A percentile compares a stretch with the other conserved stretches of the same genome.
Evolutionary conservation across 2,113 vertebrate genomes (phyloP).

Genomic region (Plecturocebus donacophilus): DNA sequence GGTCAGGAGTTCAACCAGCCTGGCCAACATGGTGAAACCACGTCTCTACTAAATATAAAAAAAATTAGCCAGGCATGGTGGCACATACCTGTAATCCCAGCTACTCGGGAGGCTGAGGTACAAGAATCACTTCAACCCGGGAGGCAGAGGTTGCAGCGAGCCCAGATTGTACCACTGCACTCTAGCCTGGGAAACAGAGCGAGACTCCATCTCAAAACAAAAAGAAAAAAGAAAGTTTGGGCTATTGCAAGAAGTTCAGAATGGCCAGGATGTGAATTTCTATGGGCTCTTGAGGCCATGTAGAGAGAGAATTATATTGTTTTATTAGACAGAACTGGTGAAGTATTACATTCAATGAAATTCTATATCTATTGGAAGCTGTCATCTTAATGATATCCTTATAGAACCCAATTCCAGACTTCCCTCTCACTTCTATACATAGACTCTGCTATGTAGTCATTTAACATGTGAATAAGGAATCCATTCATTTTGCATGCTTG

Average conservation of each 20-base stretch:
- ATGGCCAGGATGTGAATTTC: neutral
- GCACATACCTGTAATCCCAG: too few relatives aligned
- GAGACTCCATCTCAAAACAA: too few relatives aligned
- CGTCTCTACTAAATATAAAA: too few relatives aligned
- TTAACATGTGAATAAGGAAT: neutral
- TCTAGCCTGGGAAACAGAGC: too few relatives aligned
- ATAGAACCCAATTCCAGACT: neutral
- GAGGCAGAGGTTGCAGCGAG: too few relatives aligned
- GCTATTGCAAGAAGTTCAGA: neutral
- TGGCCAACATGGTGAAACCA: too few relatives aligned
- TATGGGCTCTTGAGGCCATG: neutral
- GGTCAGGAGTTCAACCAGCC: too few relatives aligned
- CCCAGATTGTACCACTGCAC: too few relatives aligned
- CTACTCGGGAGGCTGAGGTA: too few relatives aligned
- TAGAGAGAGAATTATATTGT: neutral
- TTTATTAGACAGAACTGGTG: neutral
- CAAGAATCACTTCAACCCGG: too few relatives aligned
- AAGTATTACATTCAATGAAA: neutral
- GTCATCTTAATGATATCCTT: neutral
- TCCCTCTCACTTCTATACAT: neutral
- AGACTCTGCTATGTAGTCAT: neutral
- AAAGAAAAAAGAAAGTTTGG: neutral
- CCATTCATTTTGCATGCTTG: conserved; percentile 7
- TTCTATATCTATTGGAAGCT: neutral
- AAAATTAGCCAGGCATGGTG: too few relatives aligned